Conservation (phyloP, 1,140 invertebrate genomes). For the Chymomyza costata region DNA sequence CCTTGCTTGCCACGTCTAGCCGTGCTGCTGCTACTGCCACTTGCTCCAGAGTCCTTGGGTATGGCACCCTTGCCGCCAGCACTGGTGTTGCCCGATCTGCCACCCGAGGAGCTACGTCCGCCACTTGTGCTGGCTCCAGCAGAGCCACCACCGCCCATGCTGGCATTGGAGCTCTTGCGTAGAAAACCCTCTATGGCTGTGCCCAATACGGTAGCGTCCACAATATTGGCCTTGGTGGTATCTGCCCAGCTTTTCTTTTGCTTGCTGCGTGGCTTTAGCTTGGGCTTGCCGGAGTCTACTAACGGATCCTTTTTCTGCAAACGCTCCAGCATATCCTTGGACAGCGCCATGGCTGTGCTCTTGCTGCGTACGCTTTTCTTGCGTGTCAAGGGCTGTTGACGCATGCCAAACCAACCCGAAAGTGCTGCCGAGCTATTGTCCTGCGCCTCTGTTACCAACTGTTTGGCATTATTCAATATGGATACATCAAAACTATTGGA, state of each 20-base stretch:
- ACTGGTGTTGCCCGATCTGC: slow-evolving; percentile 32
- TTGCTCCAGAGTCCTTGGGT: slow-evolving; percentile 47
- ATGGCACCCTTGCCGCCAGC: slow-evolving; percentile 67
- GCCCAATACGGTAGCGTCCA: slow-evolving; percentile 85
- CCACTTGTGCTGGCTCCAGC: slow-evolving; percentile 61
- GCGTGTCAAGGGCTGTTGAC: slow-evolving; percentile 81
- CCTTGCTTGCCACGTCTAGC: slow-evolving; percentile 34
- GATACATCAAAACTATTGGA: slow-evolving; percentile 90
- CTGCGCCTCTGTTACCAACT: slow-evolving; percentile 58
- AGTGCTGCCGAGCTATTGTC: slow-evolving; percentile 77
- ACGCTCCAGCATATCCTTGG: slow-evolving; percentile 77
- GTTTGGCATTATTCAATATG: slow-evolving; percentile 79
- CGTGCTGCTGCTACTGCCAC: slow-evolving; percentile 22
- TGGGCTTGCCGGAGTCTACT: slow-evolving; percentile 58
- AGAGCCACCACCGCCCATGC: slow-evolving; percentile 70
- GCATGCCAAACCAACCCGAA: slow-evolving; percentile 84
- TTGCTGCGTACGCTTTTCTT: slow-evolving; percentile 78
- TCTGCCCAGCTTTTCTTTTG: slow-evolving; percentile 66
- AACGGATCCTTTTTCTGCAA: slow-evolving; percentile 71
- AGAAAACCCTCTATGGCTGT: slow-evolving; percentile 89
- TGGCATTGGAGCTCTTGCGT: slow-evolving; percentile 77
- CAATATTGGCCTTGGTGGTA: slow-evolving; percentile 71
- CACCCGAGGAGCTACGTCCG: slow-evolving; percentile 65
- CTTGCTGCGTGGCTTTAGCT: slow-evolving; percentile 63
- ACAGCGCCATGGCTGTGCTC: slow-evolving; percentile 76